Conservation (phyloP, 2,113 vertebrate species). For the Indri indri region DNA sequence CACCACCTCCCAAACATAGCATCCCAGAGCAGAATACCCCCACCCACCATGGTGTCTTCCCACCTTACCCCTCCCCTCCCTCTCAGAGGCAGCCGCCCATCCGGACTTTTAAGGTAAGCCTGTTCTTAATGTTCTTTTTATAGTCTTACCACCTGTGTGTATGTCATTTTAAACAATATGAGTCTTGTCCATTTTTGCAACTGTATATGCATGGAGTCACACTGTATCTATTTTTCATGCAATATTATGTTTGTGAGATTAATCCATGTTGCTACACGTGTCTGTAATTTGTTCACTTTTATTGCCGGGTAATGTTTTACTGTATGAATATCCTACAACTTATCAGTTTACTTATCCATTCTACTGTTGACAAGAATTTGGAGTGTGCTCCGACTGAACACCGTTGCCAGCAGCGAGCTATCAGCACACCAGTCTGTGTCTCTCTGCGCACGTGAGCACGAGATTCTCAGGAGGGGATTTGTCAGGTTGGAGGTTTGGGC, state of each 20-base stretch:
- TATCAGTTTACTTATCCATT: neutral
- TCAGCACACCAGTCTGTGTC: accelerated
- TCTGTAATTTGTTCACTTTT: neutral
- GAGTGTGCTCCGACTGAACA: neutral
- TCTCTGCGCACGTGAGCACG: neutral
- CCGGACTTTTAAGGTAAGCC: neutral
- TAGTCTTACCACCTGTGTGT: neutral
- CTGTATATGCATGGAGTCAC: neutral
- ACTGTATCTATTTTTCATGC: neutral
- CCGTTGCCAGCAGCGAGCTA: neutral
- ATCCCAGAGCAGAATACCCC: neutral
- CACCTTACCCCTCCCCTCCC: neutral
- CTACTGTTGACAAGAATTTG: neutral
- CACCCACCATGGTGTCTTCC: accelerated
- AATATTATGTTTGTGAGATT: neutral
- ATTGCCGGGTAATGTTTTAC: neutral
- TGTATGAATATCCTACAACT: neutral
- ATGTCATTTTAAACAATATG: neutral
- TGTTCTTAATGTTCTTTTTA: neutral
- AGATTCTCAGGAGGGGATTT: neutral
- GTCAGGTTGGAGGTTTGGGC: neutral
- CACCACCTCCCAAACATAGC: neutral
- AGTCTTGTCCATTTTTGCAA: neutral
- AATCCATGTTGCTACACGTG: neutral
- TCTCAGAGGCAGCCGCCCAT: neutral